Evolutionary conservation across 2,888 invertebrate species (phyloP).

Genomic region (Tenthredo livida): DNA sequence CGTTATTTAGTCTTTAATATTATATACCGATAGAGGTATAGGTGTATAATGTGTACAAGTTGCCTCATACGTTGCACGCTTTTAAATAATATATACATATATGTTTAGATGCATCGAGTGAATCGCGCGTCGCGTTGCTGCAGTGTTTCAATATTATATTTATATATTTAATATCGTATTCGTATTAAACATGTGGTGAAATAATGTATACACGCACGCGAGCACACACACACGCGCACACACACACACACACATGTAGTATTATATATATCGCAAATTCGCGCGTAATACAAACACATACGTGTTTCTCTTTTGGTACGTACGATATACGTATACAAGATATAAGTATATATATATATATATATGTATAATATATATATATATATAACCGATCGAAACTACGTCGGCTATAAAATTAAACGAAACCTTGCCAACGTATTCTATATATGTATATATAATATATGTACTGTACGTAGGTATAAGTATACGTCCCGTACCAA

Average conservation of each 20-base stretch:
- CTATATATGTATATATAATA: background rate
- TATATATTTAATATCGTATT: background rate
- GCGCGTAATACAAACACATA: background rate
- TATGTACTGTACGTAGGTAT: background rate
- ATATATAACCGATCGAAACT: background rate
- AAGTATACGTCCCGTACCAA: background rate
- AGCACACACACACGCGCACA: too few species aligned
- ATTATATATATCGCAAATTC: background rate
- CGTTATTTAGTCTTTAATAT: background rate
- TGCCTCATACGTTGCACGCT: background rate
- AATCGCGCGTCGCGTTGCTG: background rate
- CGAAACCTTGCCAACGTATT: slow-evolving; percentile 33
- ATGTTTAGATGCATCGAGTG: background rate
- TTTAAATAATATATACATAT: background rate
- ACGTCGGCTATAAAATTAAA: slow-evolving; percentile 24
- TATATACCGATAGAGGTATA: background rate
- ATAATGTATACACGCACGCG: background rate
- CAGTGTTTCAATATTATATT: background rate
- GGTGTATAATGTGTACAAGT: background rate
- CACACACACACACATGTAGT: background rate
- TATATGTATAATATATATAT: background rate
- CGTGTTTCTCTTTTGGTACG: background rate
- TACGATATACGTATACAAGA: background rate
- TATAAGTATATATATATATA: background rate
- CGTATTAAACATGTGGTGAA: background rate